Conservation (phyloP, 2,797 vertebrate species). For the Polyboroides typus region DNA sequence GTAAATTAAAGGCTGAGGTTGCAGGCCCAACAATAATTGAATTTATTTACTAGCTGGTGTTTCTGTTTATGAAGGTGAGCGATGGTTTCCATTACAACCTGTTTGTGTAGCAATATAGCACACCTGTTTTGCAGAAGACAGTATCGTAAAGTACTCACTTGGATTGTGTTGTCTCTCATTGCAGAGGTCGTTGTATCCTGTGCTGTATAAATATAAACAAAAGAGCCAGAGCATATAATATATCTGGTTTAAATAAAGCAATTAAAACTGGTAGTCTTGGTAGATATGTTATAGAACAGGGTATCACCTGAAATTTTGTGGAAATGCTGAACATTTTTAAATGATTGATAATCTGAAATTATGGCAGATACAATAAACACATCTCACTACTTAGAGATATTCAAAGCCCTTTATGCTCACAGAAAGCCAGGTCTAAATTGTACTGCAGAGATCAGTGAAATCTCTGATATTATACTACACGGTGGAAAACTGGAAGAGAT, state of each 20-base stretch:
- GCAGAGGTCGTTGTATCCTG: conserved; percentile 5
- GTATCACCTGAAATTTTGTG: not conserved
- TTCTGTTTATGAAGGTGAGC: conserved; percentile 38
- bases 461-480: not conserved
- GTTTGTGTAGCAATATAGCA: conserved; percentile 11
- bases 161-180: not conserved
- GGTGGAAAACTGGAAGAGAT: not conserved
- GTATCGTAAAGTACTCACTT: not conserved
- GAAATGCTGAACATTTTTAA: not conserved
- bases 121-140: not conserved
- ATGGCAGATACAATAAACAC: not conserved
- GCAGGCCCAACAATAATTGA: not conserved
- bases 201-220: not conserved
- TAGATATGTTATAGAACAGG: not conserved
- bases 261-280: not conserved
- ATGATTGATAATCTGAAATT: not conserved
- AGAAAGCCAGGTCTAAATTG: not conserved
- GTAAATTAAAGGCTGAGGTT: conserved; percentile 43
- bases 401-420: not conserved
- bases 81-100: conserved; percentile 31
- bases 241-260: not conserved
- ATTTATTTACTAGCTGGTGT: conserved; percentile 26
- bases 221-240: not conserved
- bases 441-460: not conserved
- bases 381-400: not conserved